Base-by-base conservation (phyloP, 2,113 vertebrate genomes). In the Hoplias malabaricus region DNA sequence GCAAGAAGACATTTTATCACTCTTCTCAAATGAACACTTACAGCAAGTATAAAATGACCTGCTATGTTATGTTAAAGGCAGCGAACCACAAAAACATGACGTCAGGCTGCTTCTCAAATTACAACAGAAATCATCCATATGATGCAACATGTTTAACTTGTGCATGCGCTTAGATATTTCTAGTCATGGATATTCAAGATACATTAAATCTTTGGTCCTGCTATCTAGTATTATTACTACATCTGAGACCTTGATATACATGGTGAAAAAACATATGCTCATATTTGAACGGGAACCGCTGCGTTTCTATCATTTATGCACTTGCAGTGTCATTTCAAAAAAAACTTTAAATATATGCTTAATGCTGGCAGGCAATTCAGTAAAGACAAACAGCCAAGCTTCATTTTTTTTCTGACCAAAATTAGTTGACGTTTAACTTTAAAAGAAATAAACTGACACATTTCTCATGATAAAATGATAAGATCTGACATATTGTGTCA, bases 161-260 rank as follows among this genome's bases (percentile, higher is more conserved):
- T 73, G 50, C 36, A 10, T 77, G 54, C 67, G 25, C 66, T 54
- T 21, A 63, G 19, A 27, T 75, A 79, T 33, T 69, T 80, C 46
- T 23, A 36, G 48, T 73, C 16, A 63, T 62, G 16, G 8, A 80
- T 40, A 57, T 21, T 62, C 29, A 50, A 74, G 27, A 27, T 36
- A 46, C 40, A 62, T 63, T 50, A 71, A 71, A 66, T 79, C 80
- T 82, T 82, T 82, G 76, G 80, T 82, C 57, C 72, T 68, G 48
- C 68, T 68, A 33, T 16, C 43, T 29, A n/a, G n/a, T n/a, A 56
- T 66, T 69, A 80, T 61, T 63, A 80, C 42, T 53, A 56, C 23
- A 79, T 11, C 48, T 12, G 16, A 38, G 68, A 54, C 29, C 56
- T 57, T 72, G 57, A 50, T 38, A 78, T 65, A 50, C 57, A 65